Evolutionary conservation across 2,797 vertebrate species (phyloP), one percentile per base, ranked within the genome.

Genomic region (Rallus crepitans): DNA sequence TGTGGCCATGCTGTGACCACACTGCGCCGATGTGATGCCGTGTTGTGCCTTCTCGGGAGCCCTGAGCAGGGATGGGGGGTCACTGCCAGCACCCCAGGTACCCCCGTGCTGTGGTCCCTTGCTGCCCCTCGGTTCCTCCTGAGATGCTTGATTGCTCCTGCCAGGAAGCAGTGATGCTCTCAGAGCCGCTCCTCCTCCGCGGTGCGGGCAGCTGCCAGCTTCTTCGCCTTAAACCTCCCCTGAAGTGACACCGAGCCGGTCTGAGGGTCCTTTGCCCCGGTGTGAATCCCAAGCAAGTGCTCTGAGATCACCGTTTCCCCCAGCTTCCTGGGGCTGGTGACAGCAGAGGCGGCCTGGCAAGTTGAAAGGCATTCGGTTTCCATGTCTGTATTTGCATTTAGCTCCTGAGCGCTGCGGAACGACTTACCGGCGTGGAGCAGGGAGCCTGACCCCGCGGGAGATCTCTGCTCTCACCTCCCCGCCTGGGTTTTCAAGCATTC

Each of bases 41-140:
- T 37, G 37, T 37, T 37, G 37, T 27, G 35, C 30, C 47, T n/a
- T 6, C n/a, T 0, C 3, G 12, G 37, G 27, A 68, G 14, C 35
- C 30, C 42, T 37, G 70, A 90, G 94, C 87, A 48, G 59, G 7
- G 50, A 35, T 14, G 19, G 40, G 86, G 78, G 68, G 81, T 84
- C 61, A 14, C 85, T 82, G 71, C 71, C 80, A 50, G 48, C 15
- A 18, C 87, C 57, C 42, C 60, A 18, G 2, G 21, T 6, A 13
- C 33, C 42, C 27, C 57, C 0, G 0, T 37, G n/a, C 64, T 31
- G 0, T 1, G 6, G 6, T 13, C 31, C 31, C 60, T 30, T 25
- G n/a, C 84, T 86, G 70, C 55, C 63, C 95, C 78, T 7, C 15
- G 8, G 63, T n/a, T 42, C 45, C 35, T 24, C 72, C 45, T 8